Percentiles rank a stretch among this genome's conserved stretches.
Evolutionary conservation across 2,797 vertebrate genomes (phyloP).

Genomic region (Gallirallus australis): DNA sequence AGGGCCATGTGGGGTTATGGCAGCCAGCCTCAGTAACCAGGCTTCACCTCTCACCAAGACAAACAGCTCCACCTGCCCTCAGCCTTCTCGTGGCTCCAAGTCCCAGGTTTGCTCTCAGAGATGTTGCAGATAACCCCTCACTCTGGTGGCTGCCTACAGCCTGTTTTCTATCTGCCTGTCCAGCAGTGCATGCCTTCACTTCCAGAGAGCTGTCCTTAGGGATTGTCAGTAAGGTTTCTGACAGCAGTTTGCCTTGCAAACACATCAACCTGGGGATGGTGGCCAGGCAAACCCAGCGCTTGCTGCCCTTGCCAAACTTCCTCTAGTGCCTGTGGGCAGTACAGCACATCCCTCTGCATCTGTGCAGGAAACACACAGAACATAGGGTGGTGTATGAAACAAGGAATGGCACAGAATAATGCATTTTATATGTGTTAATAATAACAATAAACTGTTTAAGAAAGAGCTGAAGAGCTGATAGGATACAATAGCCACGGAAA

Average conservation of each 20-base stretch:
- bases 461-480: not conserved
- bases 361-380: not conserved
- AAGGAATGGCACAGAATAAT: not conserved
- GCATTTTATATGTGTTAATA: not conserved
- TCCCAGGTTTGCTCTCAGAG: not conserved
- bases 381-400: fast-evolving
- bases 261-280: not conserved
- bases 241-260: not conserved
- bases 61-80: not conserved
- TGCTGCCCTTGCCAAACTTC: not conserved
- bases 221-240: not conserved
- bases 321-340: not conserved
- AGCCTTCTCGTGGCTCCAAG: not conserved
- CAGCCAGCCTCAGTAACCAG: not conserved
- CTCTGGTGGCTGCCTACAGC: not conserved
- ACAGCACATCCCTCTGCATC: not conserved
- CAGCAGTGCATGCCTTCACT: not conserved
- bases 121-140: not conserved
- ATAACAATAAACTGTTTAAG: not conserved
- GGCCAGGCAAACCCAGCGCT: not conserved
- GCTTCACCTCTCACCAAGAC: not conserved
- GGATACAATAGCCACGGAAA: not conserved
- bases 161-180: not conserved
- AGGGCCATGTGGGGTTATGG: no score
- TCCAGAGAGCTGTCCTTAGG: not conserved